Base-by-base conservation (phyloP, 1,140 invertebrate species). In the Penaeus japonicus region DNA sequence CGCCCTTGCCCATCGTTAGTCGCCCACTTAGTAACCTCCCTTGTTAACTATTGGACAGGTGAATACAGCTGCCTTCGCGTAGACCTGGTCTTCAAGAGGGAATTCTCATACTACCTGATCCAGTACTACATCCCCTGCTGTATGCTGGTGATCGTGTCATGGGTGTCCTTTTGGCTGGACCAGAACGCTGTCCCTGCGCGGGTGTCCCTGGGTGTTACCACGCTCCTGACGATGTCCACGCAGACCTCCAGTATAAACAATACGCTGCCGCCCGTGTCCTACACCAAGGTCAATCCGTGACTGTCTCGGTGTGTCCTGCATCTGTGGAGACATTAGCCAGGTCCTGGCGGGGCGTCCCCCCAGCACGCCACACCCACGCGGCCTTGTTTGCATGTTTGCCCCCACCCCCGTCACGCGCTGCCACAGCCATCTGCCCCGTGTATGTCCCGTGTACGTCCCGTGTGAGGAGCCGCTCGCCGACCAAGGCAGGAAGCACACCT, bases 31-130 rank as follows among this genome's bases (percentile, higher is more conserved):
- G 94, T 94, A 90, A 94, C 94, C 89, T 93, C 94, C 39, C 90
- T 94, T 27, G 94, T 94, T 73, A 94, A 94, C 90, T 89, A 62
- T 87, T 70, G 79, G 77, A 90, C 90, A 94, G 94, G 94, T 62
- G 91, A 92, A 84, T 94, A 95, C 95, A 98, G 97, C 94, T 99
- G 98, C 93, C 93, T 99, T 91, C 97, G 98, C 93, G 98, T 99
- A 91, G 97, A 98, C 93, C 94, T 99, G 91, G 94, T 97, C 91
- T 98, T 99, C 95, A 98, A 98, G 93, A 94, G 98, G 92, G 97
- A 99, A 94, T 99, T 99, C 96, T 97, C 96, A 94, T 99, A 99
- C 95, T 99, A 99, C 94, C 94, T 99, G 91, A 98, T 99, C 92
- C 98, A 99, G 89, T 98, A 98, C 93, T 98, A 98, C 94, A 98